Base-by-base conservation (phyloP, 2,113 vertebrate species). In the Gallinago undulata region DNA sequence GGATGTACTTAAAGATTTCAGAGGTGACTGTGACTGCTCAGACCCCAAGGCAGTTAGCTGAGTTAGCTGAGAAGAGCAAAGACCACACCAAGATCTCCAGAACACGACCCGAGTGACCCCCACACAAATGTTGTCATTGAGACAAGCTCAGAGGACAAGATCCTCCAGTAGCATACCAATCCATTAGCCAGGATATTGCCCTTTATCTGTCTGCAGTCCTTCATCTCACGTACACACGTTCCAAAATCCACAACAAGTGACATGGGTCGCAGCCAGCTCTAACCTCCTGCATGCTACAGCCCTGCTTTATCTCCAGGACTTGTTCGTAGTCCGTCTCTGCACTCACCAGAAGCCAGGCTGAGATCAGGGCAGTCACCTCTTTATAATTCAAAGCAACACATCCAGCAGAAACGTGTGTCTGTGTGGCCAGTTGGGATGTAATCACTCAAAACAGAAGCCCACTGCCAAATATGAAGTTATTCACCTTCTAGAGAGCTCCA, bases 401-500 rank as follows among this genome's bases (percentile, higher is more conserved):
- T 2, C 1, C 56, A 76, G 37, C 53, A 60, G 39, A 67, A 68
- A 45, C 0, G 31, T 1, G 15, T 6, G 25, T 43, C 88, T 66
- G 56, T 1, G 0, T 2, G 53, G 59, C 64, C 76, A 48, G 55
- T 31, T 78, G 67, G 60, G 84, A n/a, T 41, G 19, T 30, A 63
- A 7, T 41, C 21, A 12, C 72, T 73, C 70, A 33, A 8, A n/a
- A 18, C 50, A 83, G 87, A 60, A 63, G 4, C 72, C 55, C 60
- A 24, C 79, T 82, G 84, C 67, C 80, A 81, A 64, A 62, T 7
- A 25, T 3, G 33, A 37, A 77, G 86, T 76, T 30, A 22, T 37
- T 70, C 82, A 60, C 93, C 67, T 93, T 90, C 57, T 33, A 62
- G 66, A 73, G 62, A 82, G 33, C 85, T 77, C 79, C 33, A 24